These are phyloP conservation scores for Dasyornis broadbenti DNA, from an alignment of 2,113 vertebrate genomes.

Conservation along the genomic window DNA sequence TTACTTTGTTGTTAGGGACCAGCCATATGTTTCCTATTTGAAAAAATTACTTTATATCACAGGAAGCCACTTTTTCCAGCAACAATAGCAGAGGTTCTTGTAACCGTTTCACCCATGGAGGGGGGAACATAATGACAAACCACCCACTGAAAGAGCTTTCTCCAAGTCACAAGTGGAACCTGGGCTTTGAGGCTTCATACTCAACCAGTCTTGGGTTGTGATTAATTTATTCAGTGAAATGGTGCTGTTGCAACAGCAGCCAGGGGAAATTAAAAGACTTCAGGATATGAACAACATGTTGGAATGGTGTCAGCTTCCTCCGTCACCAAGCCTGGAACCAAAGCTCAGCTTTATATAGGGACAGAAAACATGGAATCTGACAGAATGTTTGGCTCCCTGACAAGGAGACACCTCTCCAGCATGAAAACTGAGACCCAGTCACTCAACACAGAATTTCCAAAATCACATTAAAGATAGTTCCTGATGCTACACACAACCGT, in stretches of 20 bases:
- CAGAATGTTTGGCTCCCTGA: not conserved
- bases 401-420: not conserved
- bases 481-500: not conserved
- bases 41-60: slow-evolving; percentile 69
- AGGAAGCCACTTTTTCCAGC: slow-evolving; percentile 66
- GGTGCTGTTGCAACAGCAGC: slow-evolving; percentile 20
- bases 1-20: slow-evolving; percentile 52
- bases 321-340: not conserved
- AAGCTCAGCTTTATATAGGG: not conserved
- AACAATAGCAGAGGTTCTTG: slow-evolving; percentile 43
- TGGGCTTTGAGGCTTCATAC: not conserved
- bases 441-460: not conserved
- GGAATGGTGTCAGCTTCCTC: slow-evolving; percentile 8
- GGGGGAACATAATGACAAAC: not conserved
- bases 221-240: slow-evolving; percentile 39
- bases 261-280: slow-evolving; percentile 30
- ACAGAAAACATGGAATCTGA: not conserved
- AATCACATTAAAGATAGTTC: not conserved
- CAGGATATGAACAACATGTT: slow-evolving; percentile 28
- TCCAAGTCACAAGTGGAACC: not conserved
- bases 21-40: slow-evolving; percentile 72
- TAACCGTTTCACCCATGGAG: slow-evolving; percentile 27
- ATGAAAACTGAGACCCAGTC: not conserved
- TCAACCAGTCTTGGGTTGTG: not conserved
- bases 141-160: not conserved